These are phyloP conservation scores for Apogon hyalosoma DNA, from an alignment of 2,797 vertebrate species.

Conservation along the genomic window DNA sequence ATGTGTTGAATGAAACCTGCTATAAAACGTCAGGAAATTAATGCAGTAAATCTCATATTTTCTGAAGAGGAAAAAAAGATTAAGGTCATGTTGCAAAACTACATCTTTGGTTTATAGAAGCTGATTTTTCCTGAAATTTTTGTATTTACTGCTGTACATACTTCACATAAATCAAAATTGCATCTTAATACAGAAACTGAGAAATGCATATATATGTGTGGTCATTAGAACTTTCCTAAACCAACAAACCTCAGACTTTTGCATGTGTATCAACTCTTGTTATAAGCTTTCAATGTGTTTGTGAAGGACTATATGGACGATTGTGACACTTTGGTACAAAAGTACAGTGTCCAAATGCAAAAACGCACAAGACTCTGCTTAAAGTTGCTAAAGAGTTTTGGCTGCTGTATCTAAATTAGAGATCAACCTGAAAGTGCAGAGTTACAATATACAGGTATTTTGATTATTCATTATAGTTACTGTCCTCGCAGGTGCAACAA, in stretches of 20 bases:
- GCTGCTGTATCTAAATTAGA: background rate
- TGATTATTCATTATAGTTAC: constrained; percentile 55
- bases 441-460: constrained; percentile 38
- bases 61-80: no score
- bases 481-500: constrained; percentile 45
- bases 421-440: constrained; percentile 34
- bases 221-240: no score
- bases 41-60: no score
- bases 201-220: no score
- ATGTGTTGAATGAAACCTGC: no score
- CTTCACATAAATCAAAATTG: no score
- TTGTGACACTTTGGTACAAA: background rate
- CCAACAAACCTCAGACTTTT: background rate
- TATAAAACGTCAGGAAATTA: no score
- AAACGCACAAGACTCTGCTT: background rate
- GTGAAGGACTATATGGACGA: background rate
- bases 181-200: no score
- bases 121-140: no score
- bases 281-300: background rate
- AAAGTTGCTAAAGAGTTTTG: background rate
- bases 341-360: background rate
- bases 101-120: no score
- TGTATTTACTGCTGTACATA: no score
- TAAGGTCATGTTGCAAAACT: no score
- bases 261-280: background rate